phyloP scores from a whole-genome alignment of 2,888 invertebrate species.

The Laothoe populi region DNA sequence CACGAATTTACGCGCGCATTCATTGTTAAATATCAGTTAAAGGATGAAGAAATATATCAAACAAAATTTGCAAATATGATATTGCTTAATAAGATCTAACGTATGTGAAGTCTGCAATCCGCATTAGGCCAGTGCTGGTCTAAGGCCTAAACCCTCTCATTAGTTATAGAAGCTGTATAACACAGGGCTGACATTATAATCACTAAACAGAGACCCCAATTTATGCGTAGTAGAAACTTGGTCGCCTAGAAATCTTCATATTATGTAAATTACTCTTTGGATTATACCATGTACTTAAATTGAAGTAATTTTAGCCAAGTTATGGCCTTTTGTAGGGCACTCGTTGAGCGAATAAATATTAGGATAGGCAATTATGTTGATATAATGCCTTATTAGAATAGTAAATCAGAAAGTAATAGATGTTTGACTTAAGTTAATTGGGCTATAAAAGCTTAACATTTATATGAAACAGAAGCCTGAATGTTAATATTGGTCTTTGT shows the following conservation, averaged over 20 bases:
- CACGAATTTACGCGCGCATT: no score
- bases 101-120: no score
- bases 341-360: conserved; percentile 5
- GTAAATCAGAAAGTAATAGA: conserved; percentile 6
- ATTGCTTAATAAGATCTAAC: no score
- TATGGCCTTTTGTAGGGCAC: conserved; percentile 16
- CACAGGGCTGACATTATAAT: no score
- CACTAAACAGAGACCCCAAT: conserved; percentile 41
- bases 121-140: no score
- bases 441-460: background rate
- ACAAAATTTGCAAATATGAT: no score
- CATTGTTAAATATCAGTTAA: no score
- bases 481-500: background rate
- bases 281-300: conserved; percentile 49
- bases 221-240: conserved; percentile 42
- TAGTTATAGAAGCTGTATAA: no score
- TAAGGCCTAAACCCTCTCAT: no score
- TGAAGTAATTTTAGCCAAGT: conserved; percentile 42
- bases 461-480: background rate
- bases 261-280: conserved; percentile 52
- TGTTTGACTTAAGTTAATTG: background rate
- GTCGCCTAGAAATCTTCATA: conserved; percentile 52
- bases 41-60: no score
- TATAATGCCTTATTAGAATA: conserved; percentile 10
- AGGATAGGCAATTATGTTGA: background rate